These are phyloP conservation scores for Tragelaphus buxtoni DNA, from an alignment of 2,113 vertebrate genomes.

Conservation along the genomic window DNA sequence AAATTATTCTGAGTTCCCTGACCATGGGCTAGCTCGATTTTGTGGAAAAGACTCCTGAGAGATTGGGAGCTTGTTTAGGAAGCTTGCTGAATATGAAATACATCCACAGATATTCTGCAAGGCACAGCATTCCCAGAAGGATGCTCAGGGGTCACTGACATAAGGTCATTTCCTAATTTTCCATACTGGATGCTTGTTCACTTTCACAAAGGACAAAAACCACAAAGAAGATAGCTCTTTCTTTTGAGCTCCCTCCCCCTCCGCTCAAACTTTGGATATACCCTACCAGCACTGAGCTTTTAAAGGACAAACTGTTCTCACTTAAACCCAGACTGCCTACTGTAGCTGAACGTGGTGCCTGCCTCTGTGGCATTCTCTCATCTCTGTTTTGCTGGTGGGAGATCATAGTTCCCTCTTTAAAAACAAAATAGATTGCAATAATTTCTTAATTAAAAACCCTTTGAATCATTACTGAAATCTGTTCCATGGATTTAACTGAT, in stretches of 20 bases:
- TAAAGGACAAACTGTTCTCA: constrained; percentile 37
- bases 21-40: neutral
- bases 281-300: neutral
- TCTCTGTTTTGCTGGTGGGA: neutral
- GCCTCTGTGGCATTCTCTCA: neutral
- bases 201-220: neutral
- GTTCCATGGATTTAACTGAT: neutral
- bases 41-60: neutral
- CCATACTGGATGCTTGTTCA: neutral
- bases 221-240: neutral
- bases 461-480: neutral
- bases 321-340: neutral
- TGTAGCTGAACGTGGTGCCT: neutral
- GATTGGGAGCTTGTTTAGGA: neutral
- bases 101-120: neutral
- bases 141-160: too few species aligned
- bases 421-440: neutral
- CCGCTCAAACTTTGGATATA: neutral
- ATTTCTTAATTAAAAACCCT: constrained; percentile 27
- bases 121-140: neutral
- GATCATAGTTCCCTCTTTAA: neutral
- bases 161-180: neutral
- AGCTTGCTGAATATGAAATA: neutral
- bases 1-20: neutral
- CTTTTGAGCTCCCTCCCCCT: neutral